Evolutionary conservation across 1,140 invertebrate species (phyloP).

Genomic region (Caenorhabditis remanei): DNA sequence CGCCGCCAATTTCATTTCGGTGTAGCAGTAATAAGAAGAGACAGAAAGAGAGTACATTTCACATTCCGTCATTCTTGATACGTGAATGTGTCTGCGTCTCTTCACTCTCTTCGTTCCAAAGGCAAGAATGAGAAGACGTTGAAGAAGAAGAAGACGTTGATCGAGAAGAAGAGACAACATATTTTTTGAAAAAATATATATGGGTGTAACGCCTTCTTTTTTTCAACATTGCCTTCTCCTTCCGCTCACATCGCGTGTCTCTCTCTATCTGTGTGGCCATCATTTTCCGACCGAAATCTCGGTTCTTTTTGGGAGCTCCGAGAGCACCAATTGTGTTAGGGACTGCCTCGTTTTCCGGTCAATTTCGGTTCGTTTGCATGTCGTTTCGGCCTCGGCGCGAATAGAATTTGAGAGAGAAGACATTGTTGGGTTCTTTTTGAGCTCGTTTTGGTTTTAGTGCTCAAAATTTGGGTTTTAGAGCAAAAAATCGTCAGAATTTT

Average conservation of each 20-base stretch:
- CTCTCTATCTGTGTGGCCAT: neutral
- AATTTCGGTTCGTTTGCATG: neutral
- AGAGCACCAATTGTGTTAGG: neutral
- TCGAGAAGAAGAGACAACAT: too few relatives aligned
- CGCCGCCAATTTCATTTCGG: too few relatives aligned
- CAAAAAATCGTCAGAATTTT: too few relatives aligned
- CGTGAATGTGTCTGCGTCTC: too few relatives aligned
- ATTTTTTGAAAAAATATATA: neutral
- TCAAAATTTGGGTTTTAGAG: neutral
- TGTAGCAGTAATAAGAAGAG: too few relatives aligned
- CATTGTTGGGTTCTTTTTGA: neutral
- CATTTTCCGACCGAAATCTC: neutral
- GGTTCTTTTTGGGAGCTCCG: neutral
- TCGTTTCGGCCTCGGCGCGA: neutral
- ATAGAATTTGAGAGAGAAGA: too few relatives aligned
- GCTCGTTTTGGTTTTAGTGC: neutral
- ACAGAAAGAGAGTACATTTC: too few relatives aligned
- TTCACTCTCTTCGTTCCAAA: too few relatives aligned
- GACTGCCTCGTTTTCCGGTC: constrained; percentile 29
- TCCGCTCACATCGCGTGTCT: constrained; percentile 1
- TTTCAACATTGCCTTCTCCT: too few relatives aligned
- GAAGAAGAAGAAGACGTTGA: too few relatives aligned
- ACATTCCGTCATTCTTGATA: too few relatives aligned
- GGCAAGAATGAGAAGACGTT: too few relatives aligned
- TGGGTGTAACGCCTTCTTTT: neutral